Evolutionary conservation across 1,140 invertebrate species (phyloP).

Genomic region (Hypsibius dujardini): DNA sequence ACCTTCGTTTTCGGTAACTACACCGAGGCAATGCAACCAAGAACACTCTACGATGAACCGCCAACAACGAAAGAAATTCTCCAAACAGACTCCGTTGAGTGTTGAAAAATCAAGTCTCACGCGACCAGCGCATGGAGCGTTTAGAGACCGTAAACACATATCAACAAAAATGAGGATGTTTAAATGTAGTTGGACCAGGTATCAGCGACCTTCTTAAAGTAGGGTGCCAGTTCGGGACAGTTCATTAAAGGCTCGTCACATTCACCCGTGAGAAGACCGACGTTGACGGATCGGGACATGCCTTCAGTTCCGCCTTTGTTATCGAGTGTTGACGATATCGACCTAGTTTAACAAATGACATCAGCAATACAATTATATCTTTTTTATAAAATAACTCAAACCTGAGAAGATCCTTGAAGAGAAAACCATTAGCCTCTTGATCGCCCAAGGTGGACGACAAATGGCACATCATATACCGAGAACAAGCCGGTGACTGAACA

Average conservation of each 20-base stretch:
- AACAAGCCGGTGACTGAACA: background rate
- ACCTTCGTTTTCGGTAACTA: too few relatives aligned
- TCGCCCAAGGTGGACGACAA: constrained; percentile 5
- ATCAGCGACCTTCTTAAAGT: constrained; percentile 12
- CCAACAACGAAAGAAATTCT: too few relatives aligned
- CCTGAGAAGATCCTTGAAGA: constrained; percentile 18
- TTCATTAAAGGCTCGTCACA: constrained; percentile 10
- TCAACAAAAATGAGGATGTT: background rate
- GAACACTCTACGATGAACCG: too few relatives aligned
- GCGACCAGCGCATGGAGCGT: too few relatives aligned
- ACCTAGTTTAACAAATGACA: background rate
- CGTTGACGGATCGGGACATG: constrained; percentile 2
- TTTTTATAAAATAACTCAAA: background rate
- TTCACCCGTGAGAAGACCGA: constrained; percentile 7
- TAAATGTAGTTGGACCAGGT: constrained; percentile 9
- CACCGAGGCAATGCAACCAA: too few relatives aligned
- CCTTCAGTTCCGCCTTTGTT: background rate
- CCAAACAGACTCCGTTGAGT: too few relatives aligned
- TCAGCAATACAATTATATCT: background rate
- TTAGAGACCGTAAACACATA: too few relatives aligned
- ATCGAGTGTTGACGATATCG: background rate
- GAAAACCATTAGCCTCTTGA: constrained; percentile 10
- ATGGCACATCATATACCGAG: constrained; percentile 9
- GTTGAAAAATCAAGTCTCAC: too few relatives aligned
- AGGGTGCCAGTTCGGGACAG: constrained; percentile 13